Percentiles rank a stretch among this genome's conserved stretches.
phyloP scores from a whole-genome alignment of 1,140 invertebrate species.

The Drosophila micromelanica region DNA sequence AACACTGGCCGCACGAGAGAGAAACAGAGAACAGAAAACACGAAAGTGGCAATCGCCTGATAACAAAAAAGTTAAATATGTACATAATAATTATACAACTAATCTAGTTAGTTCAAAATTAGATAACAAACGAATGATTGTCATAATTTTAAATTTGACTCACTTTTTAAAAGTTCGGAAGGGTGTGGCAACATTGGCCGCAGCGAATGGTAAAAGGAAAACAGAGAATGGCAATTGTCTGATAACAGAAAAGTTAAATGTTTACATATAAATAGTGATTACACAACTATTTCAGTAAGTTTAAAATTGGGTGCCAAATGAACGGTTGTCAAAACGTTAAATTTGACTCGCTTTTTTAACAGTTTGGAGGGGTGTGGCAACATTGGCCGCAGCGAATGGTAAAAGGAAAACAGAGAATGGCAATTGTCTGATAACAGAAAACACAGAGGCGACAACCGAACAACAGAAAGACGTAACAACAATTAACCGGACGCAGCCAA shows the following conservation, averaged over 20 bases:
- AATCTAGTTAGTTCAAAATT: not conserved
- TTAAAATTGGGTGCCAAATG: not conserved
- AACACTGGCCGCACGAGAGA: not conserved
- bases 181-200: conserved; percentile 26
- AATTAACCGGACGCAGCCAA: conserved; percentile 4
- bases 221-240: not conserved
- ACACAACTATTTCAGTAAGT: not conserved
- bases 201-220: conserved; percentile 3
- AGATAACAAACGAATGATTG: no score
- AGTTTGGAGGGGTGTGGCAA: conserved; percentile 5
- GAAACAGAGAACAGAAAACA: not conserved
- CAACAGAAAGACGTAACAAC: conserved; percentile 53
- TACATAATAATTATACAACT: not conserved
- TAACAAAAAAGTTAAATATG: no score
- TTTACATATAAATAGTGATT: no score
- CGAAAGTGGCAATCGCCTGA: no score
- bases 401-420: conserved; percentile 29
- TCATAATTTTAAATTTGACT: no score
- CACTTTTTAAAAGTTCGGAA: no score
- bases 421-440: conserved; percentile 56
- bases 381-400: conserved; percentile 21
- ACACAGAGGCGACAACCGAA: not conserved
- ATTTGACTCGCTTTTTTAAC: no score
- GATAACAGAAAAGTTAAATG: no score
- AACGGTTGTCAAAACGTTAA: no score